These are phyloP conservation scores for Malurus splendens DNA, from an alignment of 2,797 vertebrate species.

Conservation along the genomic window DNA sequence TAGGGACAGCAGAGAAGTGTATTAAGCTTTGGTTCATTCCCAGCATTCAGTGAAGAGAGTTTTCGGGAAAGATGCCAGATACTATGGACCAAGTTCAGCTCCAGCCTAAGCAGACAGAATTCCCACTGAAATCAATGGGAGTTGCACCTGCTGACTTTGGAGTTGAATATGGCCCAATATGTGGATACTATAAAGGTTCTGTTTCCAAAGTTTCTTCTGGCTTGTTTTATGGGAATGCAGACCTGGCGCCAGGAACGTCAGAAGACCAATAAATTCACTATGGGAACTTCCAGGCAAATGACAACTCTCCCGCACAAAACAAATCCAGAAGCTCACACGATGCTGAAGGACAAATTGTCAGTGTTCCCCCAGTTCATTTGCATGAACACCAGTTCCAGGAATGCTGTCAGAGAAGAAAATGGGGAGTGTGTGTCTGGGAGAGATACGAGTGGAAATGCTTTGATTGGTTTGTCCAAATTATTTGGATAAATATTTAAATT, in stretches of 20 bases:
- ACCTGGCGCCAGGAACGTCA: conserved; percentile 42
- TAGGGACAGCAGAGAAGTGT: conserved; percentile 4
- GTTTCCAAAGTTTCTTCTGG: conserved; percentile 56
- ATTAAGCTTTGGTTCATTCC: conserved; percentile 36
- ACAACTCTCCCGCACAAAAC: conserved; percentile 1
- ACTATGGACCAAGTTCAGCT: conserved; percentile 39
- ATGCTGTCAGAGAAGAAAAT: background rate
- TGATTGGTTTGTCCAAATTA: background rate
- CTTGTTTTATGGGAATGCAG: conserved; percentile 52
- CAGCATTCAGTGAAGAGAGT: conserved; percentile 26
- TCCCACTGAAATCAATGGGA: conserved; percentile 50
- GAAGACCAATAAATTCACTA: conserved; percentile 49
- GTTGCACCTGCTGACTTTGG: conserved; percentile 52
- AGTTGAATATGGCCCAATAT: conserved; percentile 43
- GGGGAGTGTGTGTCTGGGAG: background rate
- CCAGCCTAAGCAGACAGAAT: conserved; percentile 35
- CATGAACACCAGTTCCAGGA: conserved; percentile 14
- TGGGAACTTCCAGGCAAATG: conserved; percentile 51
- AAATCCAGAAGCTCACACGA: conserved; percentile 41
- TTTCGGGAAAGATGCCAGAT: conserved; percentile 44
- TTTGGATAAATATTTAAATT: background rate
- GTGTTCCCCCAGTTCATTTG: conserved; percentile 12
- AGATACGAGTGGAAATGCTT: background rate
- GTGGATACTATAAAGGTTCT: conserved; percentile 40
- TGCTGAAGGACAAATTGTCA: conserved; percentile 37